These are phyloP conservation scores for Acromyrmex echinatior DNA, from an alignment of 1,140 invertebrate genomes.

Conservation along the genomic window DNA sequence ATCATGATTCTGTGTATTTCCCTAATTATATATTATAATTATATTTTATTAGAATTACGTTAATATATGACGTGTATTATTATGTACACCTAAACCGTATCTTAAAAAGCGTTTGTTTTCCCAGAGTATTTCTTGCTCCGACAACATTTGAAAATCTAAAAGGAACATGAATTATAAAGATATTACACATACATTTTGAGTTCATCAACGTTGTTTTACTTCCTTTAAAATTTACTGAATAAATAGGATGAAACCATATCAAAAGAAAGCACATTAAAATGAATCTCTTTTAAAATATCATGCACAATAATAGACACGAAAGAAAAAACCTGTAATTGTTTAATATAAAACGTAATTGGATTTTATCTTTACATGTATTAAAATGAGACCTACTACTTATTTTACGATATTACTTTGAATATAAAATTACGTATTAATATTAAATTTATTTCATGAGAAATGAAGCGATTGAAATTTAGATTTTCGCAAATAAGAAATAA, in stretches of 20 bases:
- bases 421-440: neutral
- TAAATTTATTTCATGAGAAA: neutral
- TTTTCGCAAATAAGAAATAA: conserved; percentile 7
- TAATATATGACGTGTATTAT: conserved; percentile 32
- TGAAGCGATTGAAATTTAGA: conserved; percentile 27
- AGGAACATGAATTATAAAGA: conserved; percentile 51
- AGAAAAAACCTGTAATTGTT: neutral
- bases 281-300: conserved; percentile 5
- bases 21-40: neutral
- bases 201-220: conserved; percentile 12
- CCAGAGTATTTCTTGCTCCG: conserved; percentile 76
- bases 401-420: neutral
- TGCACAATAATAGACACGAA: neutral
- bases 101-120: conserved; percentile 82
- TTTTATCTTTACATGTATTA: neutral
- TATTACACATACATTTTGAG: conserved; percentile 12
- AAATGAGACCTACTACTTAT: neutral
- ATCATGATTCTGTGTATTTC: neutral
- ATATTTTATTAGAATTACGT: conserved; percentile 15
- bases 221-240: neutral
- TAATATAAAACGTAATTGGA: neutral
- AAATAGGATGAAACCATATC: neutral
- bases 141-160: conserved; percentile 68
- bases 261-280: neutral
- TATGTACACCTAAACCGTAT: conserved; percentile 65